Base-by-base conservation (phyloP, 2,113 vertebrate genomes). In the Callithrix jacchus region DNA sequence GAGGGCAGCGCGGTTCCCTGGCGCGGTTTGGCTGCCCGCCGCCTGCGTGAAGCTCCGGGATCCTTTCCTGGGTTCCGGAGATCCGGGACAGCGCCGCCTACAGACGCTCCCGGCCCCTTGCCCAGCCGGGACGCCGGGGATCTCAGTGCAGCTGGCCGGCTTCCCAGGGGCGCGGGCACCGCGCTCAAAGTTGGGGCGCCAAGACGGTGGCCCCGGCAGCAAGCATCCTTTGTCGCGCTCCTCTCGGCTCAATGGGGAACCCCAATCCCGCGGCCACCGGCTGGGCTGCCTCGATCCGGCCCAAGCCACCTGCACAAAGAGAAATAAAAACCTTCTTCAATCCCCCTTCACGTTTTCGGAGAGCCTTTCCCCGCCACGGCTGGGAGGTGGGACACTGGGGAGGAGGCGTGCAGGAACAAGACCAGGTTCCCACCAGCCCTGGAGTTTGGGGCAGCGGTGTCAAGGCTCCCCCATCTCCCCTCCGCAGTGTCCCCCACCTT, bases 261-360 rank as follows among this genome's bases (percentile, higher is more conserved):
- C 95, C 64, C 42, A 14, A 11, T 12, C 74, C 96, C 68, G 20
- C 52, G 8, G 84, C 56, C 86, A 81, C 86, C 49, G 0, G 93
- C 66, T 73, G n/a, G 45, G 80, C 94, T 4, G 91, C 95, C 91
- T 30, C 42, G n/a, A 68, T 40, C 79, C 83, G 21, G 76, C 64
- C 61, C 74, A 71, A 47, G 89, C 77, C 93, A 20, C 92, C n/a
- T 6, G 90, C 97, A 97, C 97, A 97, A 97, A 97, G 97, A 95
- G 93, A 97, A 90, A 89, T 90, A 89, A 97, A 87, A 52, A n/a
- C 93, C 89, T 47, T 8, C 45, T 47, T 64, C 93, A 76, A 64
- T 9, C 68, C 93, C 68, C 88, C 85, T 54, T 52, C 73, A 5
- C 45, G 93, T 35, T 85, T 45, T 88, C 40, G 27, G 84, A 81